phyloP scores from a whole-genome alignment of 1,140 invertebrate genomes.

The Idris sp. region DNA sequence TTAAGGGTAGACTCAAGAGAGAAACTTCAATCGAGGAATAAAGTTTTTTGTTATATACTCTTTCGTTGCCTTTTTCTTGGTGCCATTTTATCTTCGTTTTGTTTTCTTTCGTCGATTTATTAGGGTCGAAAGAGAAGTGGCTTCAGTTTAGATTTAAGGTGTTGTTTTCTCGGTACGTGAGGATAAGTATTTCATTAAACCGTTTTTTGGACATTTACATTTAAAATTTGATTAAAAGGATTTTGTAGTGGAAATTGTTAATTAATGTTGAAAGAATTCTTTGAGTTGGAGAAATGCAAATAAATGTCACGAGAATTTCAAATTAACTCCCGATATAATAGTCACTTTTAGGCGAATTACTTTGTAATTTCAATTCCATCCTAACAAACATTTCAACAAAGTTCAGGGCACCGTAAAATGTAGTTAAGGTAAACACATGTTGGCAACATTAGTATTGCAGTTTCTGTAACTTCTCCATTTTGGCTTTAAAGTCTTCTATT shows the following conservation, averaged over 20 bases:
- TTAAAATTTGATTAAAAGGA: too few relatives aligned
- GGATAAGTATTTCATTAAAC: neutral
- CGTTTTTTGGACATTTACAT: too few relatives aligned
- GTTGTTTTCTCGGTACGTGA: neutral
- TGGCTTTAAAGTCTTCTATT: slow-evolving; percentile 46
- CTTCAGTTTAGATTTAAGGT: slow-evolving; percentile 1
- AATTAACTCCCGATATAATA: slow-evolving; percentile 2
- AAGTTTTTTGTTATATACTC: slow-evolving; percentile 32
- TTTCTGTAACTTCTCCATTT: slow-evolving; percentile 46
- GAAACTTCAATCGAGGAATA: slow-evolving; percentile 38
- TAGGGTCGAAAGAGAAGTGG: slow-evolving; percentile 10
- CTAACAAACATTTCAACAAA: slow-evolving; percentile 50
- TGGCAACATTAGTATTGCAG: slow-evolving; percentile 39
- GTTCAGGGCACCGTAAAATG: slow-evolving; percentile 52
- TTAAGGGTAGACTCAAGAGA: slow-evolving; percentile 53
- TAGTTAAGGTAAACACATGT: slow-evolving; percentile 50
- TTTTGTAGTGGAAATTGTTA: too few relatives aligned
- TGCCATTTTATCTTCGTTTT: slow-evolving; percentile 35
- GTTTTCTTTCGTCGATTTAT: slow-evolving; percentile 41
- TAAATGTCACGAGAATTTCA: too few relatives aligned
- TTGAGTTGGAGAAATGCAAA: too few relatives aligned
- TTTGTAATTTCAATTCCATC: slow-evolving; percentile 45
- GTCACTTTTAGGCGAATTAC: slow-evolving; percentile 18
- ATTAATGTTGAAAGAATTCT: too few relatives aligned
- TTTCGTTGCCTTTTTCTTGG: neutral